A percentile compares a stretch with the other conserved stretches of the same genome.
These are phyloP conservation scores for Agrotis exclamationis DNA, from an alignment of 2,888 invertebrate species.

Conservation along the genomic window DNA sequence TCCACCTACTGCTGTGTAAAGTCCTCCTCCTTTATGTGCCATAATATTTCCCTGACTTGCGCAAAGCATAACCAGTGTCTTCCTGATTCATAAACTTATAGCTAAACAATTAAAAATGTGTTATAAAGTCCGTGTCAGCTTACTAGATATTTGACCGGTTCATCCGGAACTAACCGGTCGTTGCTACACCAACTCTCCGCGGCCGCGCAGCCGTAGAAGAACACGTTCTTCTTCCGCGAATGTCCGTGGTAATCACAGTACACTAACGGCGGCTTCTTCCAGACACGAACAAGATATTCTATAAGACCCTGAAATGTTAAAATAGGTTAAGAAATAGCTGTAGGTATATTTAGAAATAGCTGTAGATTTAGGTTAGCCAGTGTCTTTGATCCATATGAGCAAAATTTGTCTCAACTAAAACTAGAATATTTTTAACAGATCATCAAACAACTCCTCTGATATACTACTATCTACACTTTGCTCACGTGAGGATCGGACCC, in stretches of 20 bases:
- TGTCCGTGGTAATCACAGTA: conserved; percentile 96
- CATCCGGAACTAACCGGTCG: conserved; percentile 90
- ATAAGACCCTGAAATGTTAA: conserved; percentile 88
- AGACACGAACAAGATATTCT: conserved; percentile 91
- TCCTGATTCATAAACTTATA: too few relatives aligned
- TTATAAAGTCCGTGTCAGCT: conserved; percentile 61
- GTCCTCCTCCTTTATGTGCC: too few relatives aligned
- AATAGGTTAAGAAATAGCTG: neutral
- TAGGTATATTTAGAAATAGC: too few relatives aligned
- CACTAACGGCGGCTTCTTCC: conserved; percentile 92
- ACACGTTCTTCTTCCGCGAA: conserved; percentile 96
- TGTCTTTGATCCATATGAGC: neutral
- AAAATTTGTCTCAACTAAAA: neutral
- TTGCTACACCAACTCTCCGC: conserved; percentile 93
- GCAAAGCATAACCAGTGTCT: too few relatives aligned
- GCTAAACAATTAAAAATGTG: too few relatives aligned
- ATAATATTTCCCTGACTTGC: too few relatives aligned
- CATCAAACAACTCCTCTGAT: neutral
- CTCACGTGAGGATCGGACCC: conserved; percentile 5
- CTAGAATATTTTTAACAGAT: neutral
- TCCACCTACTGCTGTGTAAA: too few relatives aligned
- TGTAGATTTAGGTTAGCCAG: neutral
- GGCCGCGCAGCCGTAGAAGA: conserved; percentile 95
- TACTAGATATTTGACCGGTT: conserved; percentile 92
- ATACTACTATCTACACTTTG: neutral